Evolutionary conservation across 2,113 vertebrate species (phyloP).

Genomic region (Speoplatyrhinus poulsoni): DNA sequence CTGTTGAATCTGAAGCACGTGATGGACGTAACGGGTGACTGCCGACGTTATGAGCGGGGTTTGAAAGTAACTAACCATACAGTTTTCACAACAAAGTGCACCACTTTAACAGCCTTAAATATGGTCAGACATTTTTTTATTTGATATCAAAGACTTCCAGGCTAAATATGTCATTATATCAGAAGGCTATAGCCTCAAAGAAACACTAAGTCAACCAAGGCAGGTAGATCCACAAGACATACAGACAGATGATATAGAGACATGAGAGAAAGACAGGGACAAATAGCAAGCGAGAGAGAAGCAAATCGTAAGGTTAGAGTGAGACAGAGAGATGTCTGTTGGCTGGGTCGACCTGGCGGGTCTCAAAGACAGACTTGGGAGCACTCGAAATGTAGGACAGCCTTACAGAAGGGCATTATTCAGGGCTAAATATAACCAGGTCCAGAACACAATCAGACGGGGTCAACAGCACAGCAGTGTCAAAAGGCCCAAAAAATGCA

Average conservation of each 20-base stretch:
- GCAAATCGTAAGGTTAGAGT: neutral
- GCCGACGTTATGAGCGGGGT: neutral
- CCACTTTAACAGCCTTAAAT: too few species aligned
- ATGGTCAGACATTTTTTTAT: too few species aligned
- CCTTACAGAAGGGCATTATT: constrained; percentile 73
- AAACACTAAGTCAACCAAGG: neutral
- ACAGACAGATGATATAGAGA: neutral
- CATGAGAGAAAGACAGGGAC: neutral
- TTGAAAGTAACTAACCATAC: too few species aligned
- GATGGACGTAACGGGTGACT: neutral
- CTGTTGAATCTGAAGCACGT: too few species aligned
- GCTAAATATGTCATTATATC: too few species aligned
- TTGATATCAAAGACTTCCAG: too few species aligned
- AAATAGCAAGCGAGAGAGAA: neutral
- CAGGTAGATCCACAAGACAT: neutral
- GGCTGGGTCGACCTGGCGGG: constrained; percentile 53
- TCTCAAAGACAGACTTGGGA: constrained; percentile 46
- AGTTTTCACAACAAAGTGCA: too few species aligned
- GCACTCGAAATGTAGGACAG: constrained; percentile 71
- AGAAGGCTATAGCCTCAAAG: too few species aligned
- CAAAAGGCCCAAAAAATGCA: constrained; percentile 44
- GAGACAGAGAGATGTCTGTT: constrained; percentile 21
- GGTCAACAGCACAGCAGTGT: constrained; percentile 39
- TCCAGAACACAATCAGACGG: constrained; percentile 67
- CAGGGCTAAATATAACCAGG: constrained; percentile 74